These are phyloP conservation scores for Sporophila hypoxantha DNA, from an alignment of 2,113 vertebrate genomes.

Conservation along the genomic window DNA sequence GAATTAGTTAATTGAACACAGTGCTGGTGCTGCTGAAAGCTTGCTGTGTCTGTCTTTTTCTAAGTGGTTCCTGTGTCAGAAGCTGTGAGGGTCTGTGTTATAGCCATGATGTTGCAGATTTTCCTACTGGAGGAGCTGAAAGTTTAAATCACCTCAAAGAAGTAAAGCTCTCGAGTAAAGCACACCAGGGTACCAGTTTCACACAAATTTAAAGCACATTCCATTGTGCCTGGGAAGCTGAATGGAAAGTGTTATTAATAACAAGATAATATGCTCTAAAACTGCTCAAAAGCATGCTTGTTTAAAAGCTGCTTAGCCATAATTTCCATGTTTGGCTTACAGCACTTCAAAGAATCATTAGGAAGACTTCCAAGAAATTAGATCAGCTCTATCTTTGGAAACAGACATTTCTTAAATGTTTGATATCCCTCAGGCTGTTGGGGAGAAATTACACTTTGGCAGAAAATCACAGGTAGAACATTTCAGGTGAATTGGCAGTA, in stretches of 20 bases:
- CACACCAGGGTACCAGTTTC: background rate
- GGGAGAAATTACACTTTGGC: background rate
- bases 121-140: background rate
- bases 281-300: constrained; percentile 3
- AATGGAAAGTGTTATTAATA: constrained; percentile 15
- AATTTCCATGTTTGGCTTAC: constrained; percentile 26
- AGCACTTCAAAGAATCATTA: constrained; percentile 34
- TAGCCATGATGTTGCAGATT: background rate
- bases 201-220: background rate
- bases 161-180: background rate
- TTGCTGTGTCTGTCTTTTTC: background rate
- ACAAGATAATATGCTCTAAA: constrained; percentile 12
- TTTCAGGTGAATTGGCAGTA: constrained; percentile 34
- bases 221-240: background rate
- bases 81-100: background rate
- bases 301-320: constrained; percentile 35
- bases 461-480: background rate
- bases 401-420: constrained; percentile 23
- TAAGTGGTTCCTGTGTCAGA: background rate
- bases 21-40: background rate
- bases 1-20: background rate
- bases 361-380: constrained; percentile 41
- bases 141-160: background rate
- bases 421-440: background rate
- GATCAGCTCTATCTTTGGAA: constrained; percentile 45